Conservation (phyloP, 2,888 invertebrate species). For the Torymus texanus region DNA sequence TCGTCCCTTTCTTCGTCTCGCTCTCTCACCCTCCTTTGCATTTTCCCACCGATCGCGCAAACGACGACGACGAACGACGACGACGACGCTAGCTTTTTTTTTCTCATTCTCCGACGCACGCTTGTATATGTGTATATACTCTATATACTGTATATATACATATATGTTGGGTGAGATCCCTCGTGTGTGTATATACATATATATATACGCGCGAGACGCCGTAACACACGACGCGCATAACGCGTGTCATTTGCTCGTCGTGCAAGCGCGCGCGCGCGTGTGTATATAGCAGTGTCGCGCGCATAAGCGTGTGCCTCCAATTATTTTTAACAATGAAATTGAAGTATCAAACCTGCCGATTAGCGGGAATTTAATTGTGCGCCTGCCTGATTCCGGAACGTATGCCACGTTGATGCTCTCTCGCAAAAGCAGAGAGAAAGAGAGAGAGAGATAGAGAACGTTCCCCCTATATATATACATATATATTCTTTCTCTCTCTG, state of each 20-base stretch:
- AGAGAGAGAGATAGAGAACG: no score
- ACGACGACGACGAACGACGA: slow-evolving; percentile 45
- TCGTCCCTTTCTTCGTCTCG: slow-evolving; percentile 2
- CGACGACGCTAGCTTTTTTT: slow-evolving; percentile 23
- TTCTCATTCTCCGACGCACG: background rate
- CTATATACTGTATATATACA: no score
- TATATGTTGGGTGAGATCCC: no score
- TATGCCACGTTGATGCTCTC: slow-evolving; percentile 44
- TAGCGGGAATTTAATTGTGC: slow-evolving; percentile 70
- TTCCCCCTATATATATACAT: background rate
- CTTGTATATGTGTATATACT: no score
- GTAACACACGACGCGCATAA: slow-evolving; percentile 13
- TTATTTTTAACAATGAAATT: slow-evolving; percentile 67
- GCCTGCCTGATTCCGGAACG: slow-evolving; percentile 43
- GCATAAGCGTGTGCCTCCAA: slow-evolving; percentile 58
- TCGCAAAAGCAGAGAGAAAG: background rate
- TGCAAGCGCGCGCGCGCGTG: background rate
- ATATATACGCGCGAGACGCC: background rate
- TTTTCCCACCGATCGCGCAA: slow-evolving; percentile 53
- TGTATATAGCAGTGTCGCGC: slow-evolving; percentile 13
- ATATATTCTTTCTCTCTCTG: background rate
- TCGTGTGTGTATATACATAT: no score
- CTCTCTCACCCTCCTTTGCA: slow-evolving; percentile 18
- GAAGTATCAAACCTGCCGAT: slow-evolving; percentile 66
- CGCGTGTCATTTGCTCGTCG: slow-evolving; percentile 52